Evolutionary conservation across 1,140 invertebrate species (phyloP).

Genomic region (Camponotus vicinus): DNA sequence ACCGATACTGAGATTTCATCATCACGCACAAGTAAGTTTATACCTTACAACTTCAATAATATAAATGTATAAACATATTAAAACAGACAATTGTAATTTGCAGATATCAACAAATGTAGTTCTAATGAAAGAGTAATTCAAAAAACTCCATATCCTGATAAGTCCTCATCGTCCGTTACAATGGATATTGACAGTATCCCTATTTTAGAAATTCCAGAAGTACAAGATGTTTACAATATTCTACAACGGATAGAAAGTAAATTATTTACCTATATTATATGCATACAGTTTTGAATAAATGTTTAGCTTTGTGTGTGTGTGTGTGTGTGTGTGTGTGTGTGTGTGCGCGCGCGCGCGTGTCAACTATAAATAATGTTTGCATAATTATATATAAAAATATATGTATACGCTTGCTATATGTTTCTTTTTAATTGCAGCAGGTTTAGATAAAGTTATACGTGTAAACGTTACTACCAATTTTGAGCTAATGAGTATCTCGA

Average conservation of each 20-base stretch:
- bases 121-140: background rate
- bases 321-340: too few relatives aligned
- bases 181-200: background rate
- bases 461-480: background rate
- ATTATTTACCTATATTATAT: background rate
- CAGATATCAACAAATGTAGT: background rate
- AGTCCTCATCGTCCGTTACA: background rate
- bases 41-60: background rate
- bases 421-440: background rate
- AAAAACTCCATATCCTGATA: background rate
- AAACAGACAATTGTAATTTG: background rate
- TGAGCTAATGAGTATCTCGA: background rate
- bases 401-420: background rate
- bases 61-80: background rate
- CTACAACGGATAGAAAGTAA: background rate
- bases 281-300: too few relatives aligned
- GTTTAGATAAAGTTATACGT: background rate
- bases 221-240: background rate
- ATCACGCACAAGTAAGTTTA: background rate
- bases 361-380: background rate
- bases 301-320: background rate
- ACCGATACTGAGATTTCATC: background rate
- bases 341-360: background rate
- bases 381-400: background rate
- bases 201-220: slow-evolving; percentile 2